A percentile compares a stretch with the other conserved stretches of the same genome.
Evolutionary conservation across 1,140 invertebrate genomes (phyloP).

Genomic region (Hesperophylax magnus): DNA sequence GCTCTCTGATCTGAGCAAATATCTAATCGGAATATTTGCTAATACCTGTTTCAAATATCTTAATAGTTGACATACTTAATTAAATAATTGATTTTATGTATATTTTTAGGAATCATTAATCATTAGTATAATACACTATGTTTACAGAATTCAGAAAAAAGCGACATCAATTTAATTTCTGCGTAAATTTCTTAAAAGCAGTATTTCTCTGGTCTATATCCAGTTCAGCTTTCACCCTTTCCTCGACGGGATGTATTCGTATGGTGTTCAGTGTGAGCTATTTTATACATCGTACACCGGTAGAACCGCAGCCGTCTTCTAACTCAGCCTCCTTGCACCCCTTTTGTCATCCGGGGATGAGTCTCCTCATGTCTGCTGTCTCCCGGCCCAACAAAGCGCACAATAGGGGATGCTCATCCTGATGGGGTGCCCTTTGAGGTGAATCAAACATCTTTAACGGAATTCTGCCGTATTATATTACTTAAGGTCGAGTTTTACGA

Average conservation of each 20-base stretch:
- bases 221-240: too few species aligned
- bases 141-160: too few species aligned
- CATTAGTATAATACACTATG: too few species aligned
- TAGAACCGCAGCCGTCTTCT: conserved; percentile 18
- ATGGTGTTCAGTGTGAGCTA: not conserved
- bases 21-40: too few species aligned
- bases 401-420: conserved; percentile 39
- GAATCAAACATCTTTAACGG: conserved; percentile 54
- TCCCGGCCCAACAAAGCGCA: conserved; percentile 34
- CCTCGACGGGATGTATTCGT: not conserved
- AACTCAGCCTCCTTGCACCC: not conserved
- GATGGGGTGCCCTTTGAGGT: conserved; percentile 48
- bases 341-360: conserved; percentile 47
- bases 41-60: too few species aligned
- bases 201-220: too few species aligned
- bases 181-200: too few species aligned
- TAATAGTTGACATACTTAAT: too few species aligned
- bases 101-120: too few species aligned
- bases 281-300: not conserved
- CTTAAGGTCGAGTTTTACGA: conserved; percentile 29
- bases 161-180: too few species aligned
- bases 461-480: conserved; percentile 56
- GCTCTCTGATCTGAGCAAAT: too few species aligned
- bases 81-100: too few species aligned
- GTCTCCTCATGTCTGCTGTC: conserved; percentile 32